Evolutionary conservation across 2,113 vertebrate genomes (phyloP).

Genomic region (Tangachromis dhanisi): DNA sequence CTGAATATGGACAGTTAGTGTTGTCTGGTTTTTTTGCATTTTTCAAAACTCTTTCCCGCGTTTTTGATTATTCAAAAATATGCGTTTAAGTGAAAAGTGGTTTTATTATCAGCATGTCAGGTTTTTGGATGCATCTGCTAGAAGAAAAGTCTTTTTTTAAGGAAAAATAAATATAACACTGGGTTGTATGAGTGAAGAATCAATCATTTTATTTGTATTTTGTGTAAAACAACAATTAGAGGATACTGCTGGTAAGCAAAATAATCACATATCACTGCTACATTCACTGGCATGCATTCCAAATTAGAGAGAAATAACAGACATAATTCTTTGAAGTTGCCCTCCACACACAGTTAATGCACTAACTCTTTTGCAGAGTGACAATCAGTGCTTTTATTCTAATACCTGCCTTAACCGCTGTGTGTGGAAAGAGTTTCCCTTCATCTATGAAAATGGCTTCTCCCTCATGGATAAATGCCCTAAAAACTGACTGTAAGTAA

Average conservation of each 20-base stretch:
- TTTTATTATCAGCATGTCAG: background rate
- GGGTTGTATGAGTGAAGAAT: background rate
- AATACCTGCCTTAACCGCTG: background rate
- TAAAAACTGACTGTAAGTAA: conserved; percentile 44
- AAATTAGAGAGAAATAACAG: background rate
- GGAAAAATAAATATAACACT: background rate
- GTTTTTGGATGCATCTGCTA: background rate
- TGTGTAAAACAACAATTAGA: background rate
- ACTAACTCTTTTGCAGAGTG: background rate
- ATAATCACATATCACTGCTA: background rate
- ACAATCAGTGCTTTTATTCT: background rate
- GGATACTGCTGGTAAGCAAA: background rate
- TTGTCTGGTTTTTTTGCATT: rapidly evolving
- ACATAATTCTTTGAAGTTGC: background rate
- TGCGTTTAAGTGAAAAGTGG: background rate
- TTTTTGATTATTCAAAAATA: background rate
- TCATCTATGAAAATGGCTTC: conserved; percentile 7
- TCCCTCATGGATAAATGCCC: conserved; percentile 17
- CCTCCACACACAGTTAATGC: background rate
- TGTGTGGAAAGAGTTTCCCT: background rate
- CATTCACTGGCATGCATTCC: background rate
- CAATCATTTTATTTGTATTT: background rate
- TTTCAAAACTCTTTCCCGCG: background rate
- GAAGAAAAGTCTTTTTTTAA: background rate
- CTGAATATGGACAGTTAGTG: background rate